phyloP scores from a whole-genome alignment of 1,140 invertebrate genomes.

The Drosophila albomicans region DNA sequence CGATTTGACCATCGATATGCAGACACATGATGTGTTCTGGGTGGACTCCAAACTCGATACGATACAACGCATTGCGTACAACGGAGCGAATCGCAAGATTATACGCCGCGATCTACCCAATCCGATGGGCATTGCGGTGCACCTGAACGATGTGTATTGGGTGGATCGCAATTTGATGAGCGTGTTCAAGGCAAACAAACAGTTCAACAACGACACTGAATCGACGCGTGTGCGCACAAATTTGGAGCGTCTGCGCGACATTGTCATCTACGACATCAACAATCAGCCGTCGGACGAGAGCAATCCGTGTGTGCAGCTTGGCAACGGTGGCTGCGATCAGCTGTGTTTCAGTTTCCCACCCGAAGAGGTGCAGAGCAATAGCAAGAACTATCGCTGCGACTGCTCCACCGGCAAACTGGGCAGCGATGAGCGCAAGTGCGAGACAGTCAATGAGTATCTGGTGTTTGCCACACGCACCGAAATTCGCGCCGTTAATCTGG shows the following conservation, averaged over 20 bases:
- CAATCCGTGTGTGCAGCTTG: constrained; percentile 91
- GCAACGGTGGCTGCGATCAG: constrained; percentile 95
- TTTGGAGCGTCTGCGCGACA: constrained; percentile 93
- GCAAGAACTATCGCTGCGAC: constrained; percentile 91
- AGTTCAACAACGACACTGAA: constrained; percentile 88
- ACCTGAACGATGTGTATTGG: constrained; percentile 95
- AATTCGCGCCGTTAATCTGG: constrained; percentile 93
- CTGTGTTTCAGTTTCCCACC: constrained; percentile 96
- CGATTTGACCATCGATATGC: constrained; percentile 97
- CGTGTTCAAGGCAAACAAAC: constrained; percentile 94
- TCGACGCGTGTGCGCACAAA: constrained; percentile 92
- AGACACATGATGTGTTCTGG: constrained; percentile 98
- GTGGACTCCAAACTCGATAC: constrained; percentile 97
- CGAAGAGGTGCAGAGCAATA: constrained; percentile 71
- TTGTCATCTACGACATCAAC: constrained; percentile 94
- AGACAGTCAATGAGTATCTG: constrained; percentile 93
- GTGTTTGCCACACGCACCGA: constrained; percentile 97
- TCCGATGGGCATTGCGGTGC: constrained; percentile 96
- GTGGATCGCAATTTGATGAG: constrained; percentile 96
- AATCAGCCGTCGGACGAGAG: constrained; percentile 93
- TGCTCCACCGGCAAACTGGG: constrained; percentile 94
- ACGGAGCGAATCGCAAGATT: constrained; percentile 91
- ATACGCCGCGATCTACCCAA: constrained; percentile 96
- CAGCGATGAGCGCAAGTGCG: constrained; percentile 89
- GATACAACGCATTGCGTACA: constrained; percentile 95